phyloP scores from a whole-genome alignment of 2,113 vertebrate species.

The Sebastes fasciatus region DNA sequence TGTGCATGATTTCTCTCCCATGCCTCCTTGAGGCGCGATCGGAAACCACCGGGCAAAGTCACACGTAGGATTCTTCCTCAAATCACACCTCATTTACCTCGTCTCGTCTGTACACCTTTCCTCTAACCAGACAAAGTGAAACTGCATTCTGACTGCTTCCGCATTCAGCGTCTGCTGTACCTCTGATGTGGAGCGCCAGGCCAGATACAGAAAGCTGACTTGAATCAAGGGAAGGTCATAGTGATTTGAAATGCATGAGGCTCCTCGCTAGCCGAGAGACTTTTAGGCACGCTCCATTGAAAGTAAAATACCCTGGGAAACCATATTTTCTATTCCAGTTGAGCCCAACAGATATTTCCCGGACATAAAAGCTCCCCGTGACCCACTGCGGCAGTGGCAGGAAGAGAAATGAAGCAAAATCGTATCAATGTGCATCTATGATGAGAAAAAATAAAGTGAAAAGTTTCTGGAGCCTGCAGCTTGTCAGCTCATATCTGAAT shows the following conservation, averaged over 20 bases:
- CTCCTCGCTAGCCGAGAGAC: conserved; percentile 63
- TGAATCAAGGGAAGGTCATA: conserved; percentile 72
- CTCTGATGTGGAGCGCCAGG: conserved; percentile 38
- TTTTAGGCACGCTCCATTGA: conserved; percentile 78
- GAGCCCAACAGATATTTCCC: conserved; percentile 67
- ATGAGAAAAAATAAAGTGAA: conserved; percentile 45
- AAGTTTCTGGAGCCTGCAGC: conserved; percentile 32
- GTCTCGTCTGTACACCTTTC: conserved; percentile 37
- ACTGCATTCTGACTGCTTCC: conserved; percentile 38
- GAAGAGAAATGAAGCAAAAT: conserved; percentile 53
- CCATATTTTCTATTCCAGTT: conserved; percentile 75
- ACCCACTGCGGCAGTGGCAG: conserved; percentile 37
- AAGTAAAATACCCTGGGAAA: conserved; percentile 77
- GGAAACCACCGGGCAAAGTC: conserved; percentile 43
- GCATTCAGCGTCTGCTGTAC: conserved; percentile 35
- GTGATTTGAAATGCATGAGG: conserved; percentile 82
- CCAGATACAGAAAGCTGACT: conserved; percentile 50
- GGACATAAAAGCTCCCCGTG: conserved; percentile 47
- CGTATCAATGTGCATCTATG: conserved; percentile 32
- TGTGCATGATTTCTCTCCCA: conserved; percentile 69
- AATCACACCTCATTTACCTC: conserved; percentile 68
- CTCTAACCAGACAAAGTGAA: conserved; percentile 57
- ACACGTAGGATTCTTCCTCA: conserved; percentile 38
- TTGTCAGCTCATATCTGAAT: conserved; percentile 21
- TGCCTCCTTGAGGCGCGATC: conserved; percentile 48